A percentile compares a stretch with the other conserved stretches of the same genome.
These are phyloP conservation scores for Vicugna pacos DNA, from an alignment of 2,113 vertebrate species.

Conservation along the genomic window DNA sequence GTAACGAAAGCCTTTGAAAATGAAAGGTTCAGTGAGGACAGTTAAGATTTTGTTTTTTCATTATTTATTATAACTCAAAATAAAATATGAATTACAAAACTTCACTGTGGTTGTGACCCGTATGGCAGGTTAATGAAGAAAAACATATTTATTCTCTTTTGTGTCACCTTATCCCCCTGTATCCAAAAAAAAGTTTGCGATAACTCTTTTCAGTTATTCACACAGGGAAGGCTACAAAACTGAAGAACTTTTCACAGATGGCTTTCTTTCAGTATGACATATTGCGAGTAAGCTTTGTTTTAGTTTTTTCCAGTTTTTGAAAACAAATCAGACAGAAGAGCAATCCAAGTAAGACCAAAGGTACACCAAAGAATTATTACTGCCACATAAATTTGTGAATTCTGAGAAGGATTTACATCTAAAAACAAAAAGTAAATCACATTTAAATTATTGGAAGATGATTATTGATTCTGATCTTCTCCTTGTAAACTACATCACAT, in stretches of 20 bases:
- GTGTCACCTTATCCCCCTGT: constrained; percentile 57
- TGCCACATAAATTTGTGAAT: constrained; percentile 71
- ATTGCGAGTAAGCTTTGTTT: constrained; percentile 82
- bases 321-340: constrained; percentile 86
- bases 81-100: constrained; percentile 1
- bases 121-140: neutral
- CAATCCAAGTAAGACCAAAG: constrained; percentile 86
- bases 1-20: neutral
- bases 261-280: constrained; percentile 69
- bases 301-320: constrained; percentile 82
- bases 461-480: neutral
- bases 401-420: constrained; percentile 76
- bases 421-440: constrained; percentile 51
- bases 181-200: neutral
- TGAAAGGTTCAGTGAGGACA: neutral
- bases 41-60: constrained; percentile 10
- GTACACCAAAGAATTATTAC: constrained; percentile 84
- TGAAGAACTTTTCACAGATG: constrained; percentile 41
- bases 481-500: neutral
- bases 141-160: constrained; percentile 1
- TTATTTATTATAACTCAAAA: constrained; percentile 21
- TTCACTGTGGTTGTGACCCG: neutral
- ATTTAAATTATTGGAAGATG: neutral
- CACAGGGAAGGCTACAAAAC: constrained; percentile 19
- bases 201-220: constrained; percentile 32